A percentile compares a stretch with the other conserved stretches of the same genome.
phyloP scores from a whole-genome alignment of 1,140 invertebrate genomes.

The Thrips palmi region DNA sequence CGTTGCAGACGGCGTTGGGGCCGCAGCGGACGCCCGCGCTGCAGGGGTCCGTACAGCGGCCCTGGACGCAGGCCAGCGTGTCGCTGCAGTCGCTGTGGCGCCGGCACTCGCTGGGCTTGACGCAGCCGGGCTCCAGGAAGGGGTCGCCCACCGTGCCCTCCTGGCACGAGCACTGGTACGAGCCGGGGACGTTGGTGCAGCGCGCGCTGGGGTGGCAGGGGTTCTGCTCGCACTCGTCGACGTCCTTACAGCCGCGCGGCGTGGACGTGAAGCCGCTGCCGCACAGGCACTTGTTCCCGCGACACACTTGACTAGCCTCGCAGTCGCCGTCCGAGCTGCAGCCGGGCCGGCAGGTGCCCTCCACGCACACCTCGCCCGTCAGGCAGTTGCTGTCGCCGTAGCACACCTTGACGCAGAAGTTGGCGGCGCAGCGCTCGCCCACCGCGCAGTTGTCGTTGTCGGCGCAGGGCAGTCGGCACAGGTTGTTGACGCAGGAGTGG shows the following conservation, averaged over 20 bases:
- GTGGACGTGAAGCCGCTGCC: slow-evolving; percentile 44
- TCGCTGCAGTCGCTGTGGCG: slow-evolving; percentile 47
- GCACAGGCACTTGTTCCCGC: slow-evolving; percentile 58
- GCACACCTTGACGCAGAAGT: slow-evolving; percentile 66
- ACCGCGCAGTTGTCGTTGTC: slow-evolving; percentile 51
- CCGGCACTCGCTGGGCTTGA: slow-evolving; percentile 48
- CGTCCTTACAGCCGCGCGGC: slow-evolving; percentile 50
- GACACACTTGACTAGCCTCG: slow-evolving; percentile 56
- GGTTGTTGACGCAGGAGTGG: slow-evolving; percentile 50
- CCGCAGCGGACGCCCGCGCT: slow-evolving; percentile 37
- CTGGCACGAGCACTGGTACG: slow-evolving; percentile 60
- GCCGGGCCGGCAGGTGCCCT: slow-evolving; percentile 61
- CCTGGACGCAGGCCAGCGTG: slow-evolving; percentile 45
- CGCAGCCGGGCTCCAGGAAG: slow-evolving; percentile 44
- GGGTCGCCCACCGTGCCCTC: slow-evolving; percentile 62
- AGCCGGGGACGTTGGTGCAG: slow-evolving; percentile 62
- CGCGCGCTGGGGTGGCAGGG: slow-evolving; percentile 62
- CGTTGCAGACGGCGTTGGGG: slow-evolving; percentile 47
- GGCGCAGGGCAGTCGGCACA: slow-evolving; percentile 56
- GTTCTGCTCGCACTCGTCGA: slow-evolving; percentile 57
- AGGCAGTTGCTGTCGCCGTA: slow-evolving; percentile 76
- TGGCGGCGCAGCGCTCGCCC: slow-evolving; percentile 63
- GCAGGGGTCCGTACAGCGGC: slow-evolving; percentile 61
- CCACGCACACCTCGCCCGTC: slow-evolving; percentile 71
- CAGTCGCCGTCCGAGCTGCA: slow-evolving; percentile 70